Base-by-base conservation (phyloP, 2,888 invertebrate genomes). In the Gasteruption jaculator region DNA sequence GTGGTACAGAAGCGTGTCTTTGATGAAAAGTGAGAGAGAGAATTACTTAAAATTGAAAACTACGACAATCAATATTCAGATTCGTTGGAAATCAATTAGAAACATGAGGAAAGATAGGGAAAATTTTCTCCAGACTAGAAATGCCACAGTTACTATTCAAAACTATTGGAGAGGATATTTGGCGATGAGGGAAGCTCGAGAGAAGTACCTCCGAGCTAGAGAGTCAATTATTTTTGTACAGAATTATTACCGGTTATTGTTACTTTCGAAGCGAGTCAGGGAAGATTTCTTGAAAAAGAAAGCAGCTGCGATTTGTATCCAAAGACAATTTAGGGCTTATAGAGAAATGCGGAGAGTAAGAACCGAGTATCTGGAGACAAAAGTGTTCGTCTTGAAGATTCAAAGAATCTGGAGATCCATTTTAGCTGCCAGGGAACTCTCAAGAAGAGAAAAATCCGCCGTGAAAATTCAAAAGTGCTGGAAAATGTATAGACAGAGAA, bases 381-480 rank as follows among this genome's bases (percentile, higher is more conserved):
- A 58, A 61, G 36, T 48, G 62, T 11, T 33, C 29, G 4, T 41
- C 55, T 63, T 48, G 46, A 38, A 48, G 56, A 3, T 29, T 14
- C 24, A 51, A 39, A 43, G 55, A 40, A 43, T 22, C 37, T 41
- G 26, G 47, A n/a, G 15, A 46, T 46, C 30, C 25, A 46, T 26
- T 26, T 39, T 3, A 40, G 46, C 38, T 46, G 40, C 16, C 30
- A 47, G 38, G 1, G 48, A 44, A 12, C n/a, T n/a, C n/a, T 39
- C 21, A 11, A 52, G 52, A 36, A 65, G 58, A 44, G 57, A 55
- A 18, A 48, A 66, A 2, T 59, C 62, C 1, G 50, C 73, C 15
- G 36, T 18, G 25, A 49, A 56, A 2, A 55, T 75, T 10, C 78
- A 78, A 54, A 67, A 65, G 25, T 61, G 57, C 27, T 71, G 69